A percentile compares a stretch with the other conserved stretches of the same genome.
These are phyloP conservation scores for Xyrauchen texanus DNA, from an alignment of 2,113 vertebrate species.

Conservation along the genomic window DNA sequence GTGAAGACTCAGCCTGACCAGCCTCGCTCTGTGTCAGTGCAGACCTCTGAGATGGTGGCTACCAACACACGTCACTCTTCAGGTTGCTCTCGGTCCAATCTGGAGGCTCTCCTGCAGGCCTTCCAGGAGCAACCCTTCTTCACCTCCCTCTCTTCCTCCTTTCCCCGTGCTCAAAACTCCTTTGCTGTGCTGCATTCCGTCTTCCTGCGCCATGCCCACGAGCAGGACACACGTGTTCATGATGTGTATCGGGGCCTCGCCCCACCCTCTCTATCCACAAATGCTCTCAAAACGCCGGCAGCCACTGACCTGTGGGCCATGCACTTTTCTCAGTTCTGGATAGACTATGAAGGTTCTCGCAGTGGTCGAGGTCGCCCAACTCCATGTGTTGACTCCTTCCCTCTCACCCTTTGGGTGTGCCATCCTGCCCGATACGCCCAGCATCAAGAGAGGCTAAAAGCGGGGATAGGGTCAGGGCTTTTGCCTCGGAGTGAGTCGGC, in stretches of 20 bases:
- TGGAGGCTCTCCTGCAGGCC: slow-evolving; percentile 89
- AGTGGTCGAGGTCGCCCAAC: slow-evolving; percentile 87
- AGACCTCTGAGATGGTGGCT: slow-evolving; percentile 96
- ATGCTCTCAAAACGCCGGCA: slow-evolving; percentile 85
- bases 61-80: slow-evolving; percentile 90
- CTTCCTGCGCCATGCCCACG: slow-evolving; percentile 93
- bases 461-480: slow-evolving; percentile 54
- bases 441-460: slow-evolving; percentile 78
- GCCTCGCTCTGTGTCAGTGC: slow-evolving; percentile 87
- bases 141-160: slow-evolving; percentile 74
- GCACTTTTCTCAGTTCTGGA: slow-evolving; percentile 96
- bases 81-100: slow-evolving; percentile 88
- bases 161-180: slow-evolving; percentile 76
- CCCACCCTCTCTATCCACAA: slow-evolving; percentile 77
- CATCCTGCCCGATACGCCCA: slow-evolving; percentile 83
- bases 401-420: slow-evolving; percentile 91
- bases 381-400: slow-evolving; percentile 93
- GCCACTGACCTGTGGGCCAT: slow-evolving; percentile 91
- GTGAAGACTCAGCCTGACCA: slow-evolving; percentile 77
- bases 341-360: slow-evolving; percentile 90
- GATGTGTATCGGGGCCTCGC: slow-evolving; percentile 89
- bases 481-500: slow-evolving; percentile 81
- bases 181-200: slow-evolving; percentile 87
- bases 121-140: slow-evolving; percentile 93
- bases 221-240: slow-evolving; percentile 92